Conservation (phyloP, 2,113 vertebrate genomes). For the Fregata magnificens region DNA sequence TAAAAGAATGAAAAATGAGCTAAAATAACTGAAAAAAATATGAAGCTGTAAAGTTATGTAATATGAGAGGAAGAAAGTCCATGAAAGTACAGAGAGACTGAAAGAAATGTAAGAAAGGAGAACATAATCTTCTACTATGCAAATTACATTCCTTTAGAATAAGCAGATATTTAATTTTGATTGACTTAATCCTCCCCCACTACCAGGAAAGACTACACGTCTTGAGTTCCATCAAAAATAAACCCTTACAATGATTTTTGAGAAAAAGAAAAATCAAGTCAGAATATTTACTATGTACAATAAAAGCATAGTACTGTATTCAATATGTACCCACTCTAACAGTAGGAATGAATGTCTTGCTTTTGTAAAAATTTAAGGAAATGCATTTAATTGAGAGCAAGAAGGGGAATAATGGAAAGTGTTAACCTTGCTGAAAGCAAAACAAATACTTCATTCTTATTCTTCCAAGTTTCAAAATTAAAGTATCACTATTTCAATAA, state of each 20-base stretch:
- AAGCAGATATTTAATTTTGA: constrained; percentile 30
- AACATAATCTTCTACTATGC: neutral
- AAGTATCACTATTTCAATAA: neutral
- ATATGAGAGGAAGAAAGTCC: neutral
- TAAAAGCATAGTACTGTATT: neutral
- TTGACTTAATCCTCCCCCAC: constrained; percentile 14
- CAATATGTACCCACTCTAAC: neutral
- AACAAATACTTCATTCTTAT: neutral
- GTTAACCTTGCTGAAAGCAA: neutral
- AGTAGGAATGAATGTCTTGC: neutral
- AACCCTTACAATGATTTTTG: neutral
- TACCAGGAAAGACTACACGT: constrained; percentile 2
- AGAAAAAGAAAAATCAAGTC: neutral
- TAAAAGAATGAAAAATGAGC: neutral
- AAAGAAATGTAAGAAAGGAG: neutral
- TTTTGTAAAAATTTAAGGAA: neutral
- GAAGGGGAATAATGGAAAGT: neutral
- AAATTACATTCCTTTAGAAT: constrained; percentile 27
- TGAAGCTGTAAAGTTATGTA: neutral
- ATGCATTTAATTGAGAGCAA: neutral
- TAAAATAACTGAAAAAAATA: neutral
- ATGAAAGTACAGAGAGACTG: neutral
- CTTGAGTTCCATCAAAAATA: neutral
- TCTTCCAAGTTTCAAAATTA: neutral
- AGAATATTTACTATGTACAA: neutral